Evolutionary conservation across 2,888 invertebrate genomes (phyloP).

Genomic region (Euplexia lucipara): DNA sequence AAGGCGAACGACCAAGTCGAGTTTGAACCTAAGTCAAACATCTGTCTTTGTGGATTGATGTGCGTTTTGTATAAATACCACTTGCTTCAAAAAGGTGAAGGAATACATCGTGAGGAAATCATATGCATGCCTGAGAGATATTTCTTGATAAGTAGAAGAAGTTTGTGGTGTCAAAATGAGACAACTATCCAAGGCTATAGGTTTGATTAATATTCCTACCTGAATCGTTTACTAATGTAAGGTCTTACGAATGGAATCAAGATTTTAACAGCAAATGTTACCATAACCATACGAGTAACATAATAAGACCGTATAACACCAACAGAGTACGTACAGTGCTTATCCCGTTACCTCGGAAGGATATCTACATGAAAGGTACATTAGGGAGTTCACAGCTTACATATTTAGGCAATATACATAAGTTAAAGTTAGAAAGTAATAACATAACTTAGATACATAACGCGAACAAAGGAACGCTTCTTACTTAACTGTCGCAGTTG

Average conservation of each 20-base stretch:
- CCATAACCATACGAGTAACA: conserved; percentile 6
- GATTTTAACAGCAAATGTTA: conserved; percentile 1
- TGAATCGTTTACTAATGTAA: neutral
- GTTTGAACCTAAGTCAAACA: too few relatives aligned
- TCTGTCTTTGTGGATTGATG: too few relatives aligned
- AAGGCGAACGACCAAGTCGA: too few relatives aligned
- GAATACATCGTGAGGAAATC: too few relatives aligned
- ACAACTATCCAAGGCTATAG: too few relatives aligned
- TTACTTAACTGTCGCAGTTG: conserved; percentile 19
- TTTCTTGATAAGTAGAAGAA: too few relatives aligned
- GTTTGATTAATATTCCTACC: neutral
- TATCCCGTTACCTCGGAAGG: neutral
- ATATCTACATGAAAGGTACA: conserved; percentile 40
- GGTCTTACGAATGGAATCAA: too few relatives aligned
- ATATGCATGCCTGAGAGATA: too few relatives aligned
- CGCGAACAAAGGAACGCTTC: conserved; percentile 42
- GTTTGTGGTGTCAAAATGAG: too few relatives aligned
- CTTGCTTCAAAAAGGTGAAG: too few relatives aligned
- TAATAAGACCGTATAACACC: conserved; percentile 12
- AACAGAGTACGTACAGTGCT: neutral
- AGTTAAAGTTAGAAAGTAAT: conserved; percentile 53
- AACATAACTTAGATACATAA: conserved; percentile 35
- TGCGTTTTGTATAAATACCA: too few relatives aligned
- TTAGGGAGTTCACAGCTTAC: conserved; percentile 39
- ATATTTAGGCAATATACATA: conserved; percentile 34